Conservation (phyloP, 2,113 vertebrate genomes). For the Carollia perspicillata region DNA sequence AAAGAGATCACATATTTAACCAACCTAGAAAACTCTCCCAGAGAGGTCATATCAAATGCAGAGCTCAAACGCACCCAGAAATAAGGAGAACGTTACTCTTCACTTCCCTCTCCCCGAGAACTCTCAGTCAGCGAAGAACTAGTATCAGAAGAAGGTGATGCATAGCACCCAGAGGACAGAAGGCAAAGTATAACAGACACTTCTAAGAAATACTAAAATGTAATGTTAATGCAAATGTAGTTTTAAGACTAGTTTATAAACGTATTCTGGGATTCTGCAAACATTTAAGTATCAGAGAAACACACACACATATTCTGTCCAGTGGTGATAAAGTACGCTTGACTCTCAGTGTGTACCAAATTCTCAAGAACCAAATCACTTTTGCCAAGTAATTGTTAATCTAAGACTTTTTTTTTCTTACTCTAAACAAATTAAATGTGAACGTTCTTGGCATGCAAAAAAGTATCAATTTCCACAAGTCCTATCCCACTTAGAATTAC, state of each 20-base stretch:
- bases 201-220: conserved; percentile 10
- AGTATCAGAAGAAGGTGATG: neutral
- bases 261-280: neutral
- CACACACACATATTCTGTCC: neutral
- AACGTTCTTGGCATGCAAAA: neutral
- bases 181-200: neutral
- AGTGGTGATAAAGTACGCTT: neutral
- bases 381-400: conserved; percentile 13
- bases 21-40: neutral
- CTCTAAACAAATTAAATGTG: conserved; percentile 12
- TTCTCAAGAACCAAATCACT: conserved; percentile 7
- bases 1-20: conserved; percentile 5
- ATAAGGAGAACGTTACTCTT: neutral
- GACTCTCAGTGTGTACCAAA: neutral
- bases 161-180: neutral
- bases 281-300: neutral
- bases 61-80: neutral
- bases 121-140: neutral
- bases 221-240: neutral
- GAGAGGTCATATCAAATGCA: neutral
- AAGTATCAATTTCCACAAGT: neutral
- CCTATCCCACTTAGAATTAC: neutral
- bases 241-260: neutral
- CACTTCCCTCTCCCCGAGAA: neutral
- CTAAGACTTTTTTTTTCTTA: conserved; percentile 25